These are phyloP conservation scores for Erebia ligea DNA, from an alignment of 2,888 invertebrate species.

Conservation along the genomic window DNA sequence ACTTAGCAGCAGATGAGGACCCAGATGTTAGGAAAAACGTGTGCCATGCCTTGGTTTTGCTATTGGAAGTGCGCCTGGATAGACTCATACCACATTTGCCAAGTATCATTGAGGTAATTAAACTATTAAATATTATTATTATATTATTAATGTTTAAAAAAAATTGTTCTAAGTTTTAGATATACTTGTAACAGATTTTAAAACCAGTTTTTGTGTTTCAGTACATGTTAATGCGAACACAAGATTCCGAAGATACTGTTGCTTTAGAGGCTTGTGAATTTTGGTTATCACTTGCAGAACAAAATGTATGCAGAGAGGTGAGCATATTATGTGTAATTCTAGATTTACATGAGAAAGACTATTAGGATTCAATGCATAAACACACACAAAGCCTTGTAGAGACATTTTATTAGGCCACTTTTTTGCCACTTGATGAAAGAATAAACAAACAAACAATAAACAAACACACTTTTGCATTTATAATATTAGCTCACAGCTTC, in stretches of 20 bases:
- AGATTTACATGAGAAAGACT: too few relatives aligned
- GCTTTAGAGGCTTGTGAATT: slow-evolving; percentile 99
- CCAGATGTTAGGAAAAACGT: slow-evolving; percentile 99
- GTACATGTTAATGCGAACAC: slow-evolving; percentile 98
- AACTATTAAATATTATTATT: too few relatives aligned
- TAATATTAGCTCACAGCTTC: too few relatives aligned
- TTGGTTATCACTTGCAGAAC: slow-evolving; percentile 98
- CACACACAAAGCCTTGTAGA: too few relatives aligned
- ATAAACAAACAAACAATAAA: too few relatives aligned
- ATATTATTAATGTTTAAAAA: too few relatives aligned
- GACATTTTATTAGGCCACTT: too few relatives aligned
- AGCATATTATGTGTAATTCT: slow-evolving; percentile 54
- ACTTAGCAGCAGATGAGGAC: slow-evolving; percentile 97
- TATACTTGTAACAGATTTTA: not conserved
- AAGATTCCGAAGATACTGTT: slow-evolving; percentile 96
- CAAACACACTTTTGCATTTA: too few relatives aligned
- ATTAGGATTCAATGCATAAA: too few relatives aligned
- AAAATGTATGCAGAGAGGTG: slow-evolving; percentile 93
- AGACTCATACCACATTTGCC: slow-evolving; percentile 97
- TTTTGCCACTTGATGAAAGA: too few relatives aligned
- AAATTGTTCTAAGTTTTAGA: not conserved
- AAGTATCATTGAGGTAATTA: slow-evolving; percentile 94
- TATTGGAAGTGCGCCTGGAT: slow-evolving; percentile 97
- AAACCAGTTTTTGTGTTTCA: slow-evolving; percentile 53
- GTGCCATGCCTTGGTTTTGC: slow-evolving; percentile 97